Base-by-base conservation (phyloP, 92 coral and sea anemone genomes). In the Ricordea florida region DNA sequence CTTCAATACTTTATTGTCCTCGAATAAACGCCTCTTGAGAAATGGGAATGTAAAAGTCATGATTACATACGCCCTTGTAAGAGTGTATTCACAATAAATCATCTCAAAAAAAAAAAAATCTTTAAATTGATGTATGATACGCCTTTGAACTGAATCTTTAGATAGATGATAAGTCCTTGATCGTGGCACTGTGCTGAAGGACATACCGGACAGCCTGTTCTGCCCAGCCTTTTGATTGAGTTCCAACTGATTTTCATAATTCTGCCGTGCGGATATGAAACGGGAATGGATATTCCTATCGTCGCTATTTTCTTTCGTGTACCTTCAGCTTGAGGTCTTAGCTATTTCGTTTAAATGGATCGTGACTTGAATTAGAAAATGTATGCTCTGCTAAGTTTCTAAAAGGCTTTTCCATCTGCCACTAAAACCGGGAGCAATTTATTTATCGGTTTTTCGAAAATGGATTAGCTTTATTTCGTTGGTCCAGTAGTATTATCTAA, bases 351-450 rank as follows among this genome's bases (percentile, higher is more conserved):
- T 70, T 55, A 70, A 56, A 20, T 51, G 63, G 56, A 53, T 34
- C 51, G 49, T 55, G 66, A 38, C 77, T 63, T 9, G 32, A 51
- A 56, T 70, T 70, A 70, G 77, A 70, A 53, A 70, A 70, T 70
- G 65, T 41, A 56, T 21, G 56, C 40, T 70, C 65, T 42, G 41
- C 42, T 53, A 70, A 33, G 77, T n/a, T 37, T 50, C 77, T 70
- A 70, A 70, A 70, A 70, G 77, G 53, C 30, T 55, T 70, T 70
- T 70, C 26, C 65, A 70, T 70, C 42, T 55, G 77, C 77, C 77
- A 55, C 56, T 53, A 41, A 55, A 53, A 37, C 66, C 65, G 53
- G 17, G 37, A 11, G 36, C 76, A 34, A 35, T 36, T 53, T 70
- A 65, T 70, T 70, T 70, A 70, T 70, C 64, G 28, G n/a, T 36